Evolutionary conservation across 2,113 vertebrate genomes (phyloP).

Genomic region (Emydura subglobosa): DNA sequence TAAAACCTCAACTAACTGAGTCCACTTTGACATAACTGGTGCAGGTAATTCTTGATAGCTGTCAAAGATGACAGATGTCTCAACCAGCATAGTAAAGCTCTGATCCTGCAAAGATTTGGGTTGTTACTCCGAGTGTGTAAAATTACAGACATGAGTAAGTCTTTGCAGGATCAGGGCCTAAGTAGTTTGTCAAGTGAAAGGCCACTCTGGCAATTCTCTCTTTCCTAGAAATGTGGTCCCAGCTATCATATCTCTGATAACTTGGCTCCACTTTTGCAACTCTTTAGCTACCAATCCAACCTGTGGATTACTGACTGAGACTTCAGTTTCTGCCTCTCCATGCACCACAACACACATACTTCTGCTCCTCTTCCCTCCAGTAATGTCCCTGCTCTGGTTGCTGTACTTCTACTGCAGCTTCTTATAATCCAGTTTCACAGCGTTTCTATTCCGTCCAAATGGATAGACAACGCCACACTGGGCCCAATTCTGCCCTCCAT

Average conservation of each 20-base stretch:
- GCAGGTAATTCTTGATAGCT: not conserved
- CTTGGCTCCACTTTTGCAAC: not conserved
- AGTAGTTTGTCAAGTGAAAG: not conserved
- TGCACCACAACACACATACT: not conserved
- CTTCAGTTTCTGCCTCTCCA: not conserved
- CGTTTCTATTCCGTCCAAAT: not conserved
- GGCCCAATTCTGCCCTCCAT: rapidly evolving
- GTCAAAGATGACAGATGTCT: not conserved
- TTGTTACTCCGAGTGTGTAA: not conserved
- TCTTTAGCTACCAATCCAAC: not conserved
- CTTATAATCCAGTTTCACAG: not conserved
- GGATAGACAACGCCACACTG: rapidly evolving
- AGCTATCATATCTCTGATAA: not conserved
- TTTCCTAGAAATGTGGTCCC: not conserved
- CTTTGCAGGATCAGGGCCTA: not conserved
- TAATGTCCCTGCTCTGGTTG: not conserved
- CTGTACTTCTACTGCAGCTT: rapidly evolving
- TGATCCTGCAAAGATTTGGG: not conserved
- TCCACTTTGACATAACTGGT: not conserved
- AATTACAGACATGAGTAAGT: not conserved
- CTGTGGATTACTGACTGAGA: not conserved
- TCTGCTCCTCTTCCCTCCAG: not conserved
- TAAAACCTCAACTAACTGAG: not conserved
- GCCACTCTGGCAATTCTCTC: not conserved
- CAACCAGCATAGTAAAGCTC: not conserved